phyloP scores from a whole-genome alignment of 2,888 invertebrate species.

The Drosophila mimetica region DNA sequence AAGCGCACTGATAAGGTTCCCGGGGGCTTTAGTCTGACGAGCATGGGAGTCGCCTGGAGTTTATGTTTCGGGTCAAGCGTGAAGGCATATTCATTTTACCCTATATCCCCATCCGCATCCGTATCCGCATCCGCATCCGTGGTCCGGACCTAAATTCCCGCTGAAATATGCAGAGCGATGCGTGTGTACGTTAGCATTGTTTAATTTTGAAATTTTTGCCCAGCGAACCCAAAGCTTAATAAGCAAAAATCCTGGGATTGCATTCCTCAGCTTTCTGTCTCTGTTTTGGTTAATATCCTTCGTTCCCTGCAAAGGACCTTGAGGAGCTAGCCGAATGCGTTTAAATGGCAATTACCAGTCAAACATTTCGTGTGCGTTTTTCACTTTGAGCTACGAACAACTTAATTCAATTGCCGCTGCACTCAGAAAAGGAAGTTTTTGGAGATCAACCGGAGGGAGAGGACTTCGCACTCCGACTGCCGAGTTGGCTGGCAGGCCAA shows the following conservation, averaged over 20 bases:
- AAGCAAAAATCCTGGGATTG: conserved; percentile 35
- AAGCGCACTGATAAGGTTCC: conserved; percentile 38
- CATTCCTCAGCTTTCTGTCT: conserved; percentile 21
- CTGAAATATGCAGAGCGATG: conserved; percentile 67
- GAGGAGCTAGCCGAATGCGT: conserved; percentile 32
- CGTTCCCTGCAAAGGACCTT: conserved; percentile 9
- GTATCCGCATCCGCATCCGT: too few species aligned
- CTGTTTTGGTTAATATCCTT: neutral
- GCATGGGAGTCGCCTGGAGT: conserved; percentile 50
- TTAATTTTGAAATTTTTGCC: conserved; percentile 39
- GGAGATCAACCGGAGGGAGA: conserved; percentile 33
- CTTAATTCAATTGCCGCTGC: conserved; percentile 75
- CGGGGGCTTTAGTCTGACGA: neutral
- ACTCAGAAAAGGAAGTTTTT: conserved; percentile 68
- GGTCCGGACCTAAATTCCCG: conserved; percentile 54
- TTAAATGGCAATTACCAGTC: conserved; percentile 60
- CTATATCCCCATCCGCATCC: conserved; percentile 8
- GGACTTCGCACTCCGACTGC: conserved; percentile 21
- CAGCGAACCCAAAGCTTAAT: conserved; percentile 26
- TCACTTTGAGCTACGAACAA: conserved; percentile 59
- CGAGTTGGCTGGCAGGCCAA: conserved; percentile 29
- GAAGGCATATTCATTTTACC: conserved; percentile 70
- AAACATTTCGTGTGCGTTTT: conserved; percentile 63
- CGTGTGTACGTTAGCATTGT: conserved; percentile 23
- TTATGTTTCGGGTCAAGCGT: conserved; percentile 74